Conservation (phyloP, 2,797 vertebrate genomes). For the Falco rusticolus region DNA sequence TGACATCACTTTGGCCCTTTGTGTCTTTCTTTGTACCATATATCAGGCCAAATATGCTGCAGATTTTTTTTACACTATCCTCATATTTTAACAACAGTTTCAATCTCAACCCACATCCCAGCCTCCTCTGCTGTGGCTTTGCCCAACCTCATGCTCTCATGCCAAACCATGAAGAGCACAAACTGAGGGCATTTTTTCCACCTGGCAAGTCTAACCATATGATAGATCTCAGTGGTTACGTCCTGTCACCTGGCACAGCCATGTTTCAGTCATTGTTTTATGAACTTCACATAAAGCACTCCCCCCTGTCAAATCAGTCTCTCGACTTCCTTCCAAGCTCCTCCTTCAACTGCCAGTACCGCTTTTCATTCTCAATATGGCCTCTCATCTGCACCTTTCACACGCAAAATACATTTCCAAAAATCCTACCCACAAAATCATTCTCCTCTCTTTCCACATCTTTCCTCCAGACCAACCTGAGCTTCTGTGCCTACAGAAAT, state of each 20-base stretch:
- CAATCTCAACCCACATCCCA: background rate
- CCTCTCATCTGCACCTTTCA: background rate
- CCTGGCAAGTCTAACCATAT: background rate
- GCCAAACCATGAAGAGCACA: background rate
- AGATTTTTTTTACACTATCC: background rate
- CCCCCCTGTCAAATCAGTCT: background rate
- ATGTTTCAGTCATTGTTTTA: background rate
- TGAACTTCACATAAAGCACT: background rate
- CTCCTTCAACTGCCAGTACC: background rate
- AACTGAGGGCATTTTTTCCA: background rate
- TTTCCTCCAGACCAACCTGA: background rate
- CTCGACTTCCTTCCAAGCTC: background rate
- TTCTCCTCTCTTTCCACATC: background rate
- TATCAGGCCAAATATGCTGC: background rate
- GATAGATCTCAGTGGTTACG: background rate
- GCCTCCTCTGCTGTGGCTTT: background rate
- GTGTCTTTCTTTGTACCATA: background rate
- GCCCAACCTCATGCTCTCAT: background rate
- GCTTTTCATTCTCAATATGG: background rate
- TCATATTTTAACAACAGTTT: background rate
- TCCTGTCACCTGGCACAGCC: background rate
- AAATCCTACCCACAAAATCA: background rate
- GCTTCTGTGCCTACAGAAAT: background rate
- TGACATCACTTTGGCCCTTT: fast-evolving
- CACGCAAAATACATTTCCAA: background rate